Evolutionary conservation across 2,888 invertebrate species (phyloP).

Genomic region (Dasysyrphus tricinctus): DNA sequence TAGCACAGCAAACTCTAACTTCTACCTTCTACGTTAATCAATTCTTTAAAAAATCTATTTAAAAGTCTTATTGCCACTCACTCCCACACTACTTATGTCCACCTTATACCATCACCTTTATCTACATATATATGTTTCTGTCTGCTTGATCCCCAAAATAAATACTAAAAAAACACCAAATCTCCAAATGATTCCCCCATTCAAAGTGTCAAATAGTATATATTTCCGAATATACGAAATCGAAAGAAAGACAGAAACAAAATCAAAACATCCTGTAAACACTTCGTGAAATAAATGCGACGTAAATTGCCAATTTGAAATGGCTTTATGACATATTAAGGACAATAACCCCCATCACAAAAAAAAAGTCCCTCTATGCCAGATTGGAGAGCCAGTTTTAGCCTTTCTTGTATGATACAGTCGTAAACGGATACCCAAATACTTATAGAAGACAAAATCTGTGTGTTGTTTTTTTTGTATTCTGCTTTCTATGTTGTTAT

Average conservation of each 20-base stretch:
- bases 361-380: constrained; percentile 42
- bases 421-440: constrained; percentile 65
- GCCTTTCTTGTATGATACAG: constrained; percentile 55
- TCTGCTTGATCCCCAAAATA: constrained; percentile 10
- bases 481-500: constrained; percentile 12
- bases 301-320: constrained; percentile 75
- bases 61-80: background rate
- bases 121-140: background rate
- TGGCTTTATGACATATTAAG: constrained; percentile 76
- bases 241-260: constrained; percentile 28
- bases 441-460: constrained; percentile 47
- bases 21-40: background rate
- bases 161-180: constrained; percentile 41
- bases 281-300: constrained; percentile 74
- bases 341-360: constrained; percentile 69
- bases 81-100: background rate
- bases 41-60: background rate
- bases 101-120: background rate
- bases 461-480: constrained; percentile 9
- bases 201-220: constrained; percentile 58
- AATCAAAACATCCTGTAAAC: constrained; percentile 70
- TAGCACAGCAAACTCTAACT: too few species aligned
- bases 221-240: background rate
- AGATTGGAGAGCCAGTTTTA: constrained; percentile 11
- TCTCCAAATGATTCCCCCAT: constrained; percentile 62